These are phyloP conservation scores for Spinibarbus caldwelli DNA, from an alignment of 2,797 vertebrate species.

Conservation along the genomic window DNA sequence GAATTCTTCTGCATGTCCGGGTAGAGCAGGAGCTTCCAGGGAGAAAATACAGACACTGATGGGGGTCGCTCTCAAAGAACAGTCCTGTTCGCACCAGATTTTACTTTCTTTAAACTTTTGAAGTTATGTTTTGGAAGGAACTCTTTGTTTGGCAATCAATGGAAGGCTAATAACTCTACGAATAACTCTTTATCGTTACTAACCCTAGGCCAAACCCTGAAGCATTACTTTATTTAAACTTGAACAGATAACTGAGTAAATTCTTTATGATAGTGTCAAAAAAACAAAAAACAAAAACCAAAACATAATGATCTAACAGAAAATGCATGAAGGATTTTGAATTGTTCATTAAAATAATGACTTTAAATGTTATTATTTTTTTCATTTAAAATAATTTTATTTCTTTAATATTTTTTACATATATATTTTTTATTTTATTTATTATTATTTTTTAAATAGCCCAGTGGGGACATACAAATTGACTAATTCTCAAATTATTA, in stretches of 20 bases:
- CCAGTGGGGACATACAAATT: background rate
- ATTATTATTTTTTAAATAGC: background rate
- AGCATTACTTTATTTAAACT: too few relatives aligned
- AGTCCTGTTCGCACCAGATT: background rate
- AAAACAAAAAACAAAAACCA: background rate
- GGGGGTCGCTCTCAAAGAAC: background rate
- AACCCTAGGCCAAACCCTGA: background rate
- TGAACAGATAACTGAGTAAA: background rate
- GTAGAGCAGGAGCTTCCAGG: conserved; percentile 63
- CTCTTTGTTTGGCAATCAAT: too few relatives aligned
- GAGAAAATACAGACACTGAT: conserved; percentile 39
- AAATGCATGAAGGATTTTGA: background rate
- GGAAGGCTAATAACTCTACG: background rate
- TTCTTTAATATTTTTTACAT: background rate
- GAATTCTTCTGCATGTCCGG: conserved; percentile 71
- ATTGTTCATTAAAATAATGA: background rate
- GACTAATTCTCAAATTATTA: too few relatives aligned
- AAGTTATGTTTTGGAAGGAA: background rate
- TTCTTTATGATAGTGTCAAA: background rate
- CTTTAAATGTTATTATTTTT: background rate
- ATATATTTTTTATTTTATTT: too few relatives aligned
- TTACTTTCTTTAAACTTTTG: background rate
- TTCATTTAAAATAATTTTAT: background rate
- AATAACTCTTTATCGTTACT: background rate
- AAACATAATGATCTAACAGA: background rate